Evolutionary conservation across 2,888 invertebrate genomes (phyloP).

Genomic region (Antheraea assamensis): DNA sequence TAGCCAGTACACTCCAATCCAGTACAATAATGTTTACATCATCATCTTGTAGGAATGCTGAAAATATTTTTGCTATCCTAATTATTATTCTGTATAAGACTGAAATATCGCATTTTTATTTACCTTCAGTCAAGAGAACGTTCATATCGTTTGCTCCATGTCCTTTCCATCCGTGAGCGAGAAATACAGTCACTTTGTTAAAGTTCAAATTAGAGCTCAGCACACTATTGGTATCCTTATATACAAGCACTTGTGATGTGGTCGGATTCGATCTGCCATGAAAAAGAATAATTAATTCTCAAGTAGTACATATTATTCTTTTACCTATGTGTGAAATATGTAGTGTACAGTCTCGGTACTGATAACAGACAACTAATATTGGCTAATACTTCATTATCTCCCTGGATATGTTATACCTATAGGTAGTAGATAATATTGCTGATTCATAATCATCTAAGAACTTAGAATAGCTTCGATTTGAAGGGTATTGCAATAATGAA

Average conservation of each 20-base stretch:
- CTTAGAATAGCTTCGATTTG: neutral
- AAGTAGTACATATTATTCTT: neutral
- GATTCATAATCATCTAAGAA: neutral
- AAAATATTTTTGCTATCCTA: slow-evolving; percentile 26
- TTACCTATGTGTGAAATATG: neutral
- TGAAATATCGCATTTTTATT: neutral
- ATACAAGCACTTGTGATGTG: slow-evolving; percentile 39
- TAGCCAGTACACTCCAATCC: slow-evolving; percentile 66
- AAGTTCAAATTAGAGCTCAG: slow-evolving; percentile 44
- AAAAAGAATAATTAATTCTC: neutral
- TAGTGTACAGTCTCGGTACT: no score
- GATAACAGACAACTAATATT: neutral
- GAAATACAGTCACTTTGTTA: slow-evolving; percentile 47
- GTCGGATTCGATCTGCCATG: slow-evolving; percentile 48
- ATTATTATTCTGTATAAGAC: neutral
- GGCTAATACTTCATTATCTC: neutral
- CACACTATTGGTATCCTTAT: slow-evolving; percentile 39
- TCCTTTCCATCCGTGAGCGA: slow-evolving; percentile 66
- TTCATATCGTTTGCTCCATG: slow-evolving; percentile 51
- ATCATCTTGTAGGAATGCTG: slow-evolving; percentile 52
- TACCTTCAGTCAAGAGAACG: slow-evolving; percentile 50
- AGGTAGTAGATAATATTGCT: neutral
- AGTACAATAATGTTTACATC: slow-evolving; percentile 70
- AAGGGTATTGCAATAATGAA: neutral
- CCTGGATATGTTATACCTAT: neutral